phyloP scores from a whole-genome alignment of 2,797 vertebrate species.

The Enteromius anoplus region DNA sequence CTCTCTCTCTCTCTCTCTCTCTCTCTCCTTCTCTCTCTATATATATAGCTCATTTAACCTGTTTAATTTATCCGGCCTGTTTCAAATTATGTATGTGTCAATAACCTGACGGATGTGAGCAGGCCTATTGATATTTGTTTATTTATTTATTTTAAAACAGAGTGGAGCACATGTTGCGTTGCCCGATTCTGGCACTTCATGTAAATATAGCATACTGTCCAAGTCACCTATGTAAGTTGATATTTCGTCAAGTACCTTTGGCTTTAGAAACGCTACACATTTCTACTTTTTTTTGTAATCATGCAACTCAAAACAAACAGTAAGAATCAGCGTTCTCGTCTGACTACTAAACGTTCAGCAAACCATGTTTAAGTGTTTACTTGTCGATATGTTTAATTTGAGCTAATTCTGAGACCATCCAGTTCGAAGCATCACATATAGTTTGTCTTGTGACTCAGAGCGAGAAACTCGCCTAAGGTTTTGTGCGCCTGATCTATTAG shows the following conservation, averaged over 20 bases:
- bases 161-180: neutral
- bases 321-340: neutral
- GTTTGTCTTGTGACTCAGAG: slow-evolving; percentile 61
- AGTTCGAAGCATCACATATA: slow-evolving; percentile 33
- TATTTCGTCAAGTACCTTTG: neutral
- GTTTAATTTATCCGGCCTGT: neutral
- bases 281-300: neutral
- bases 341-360: neutral
- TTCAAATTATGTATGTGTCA: neutral
- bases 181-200: slow-evolving; percentile 4
- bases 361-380: neutral
- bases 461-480: slow-evolving; percentile 72
- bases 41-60: neutral
- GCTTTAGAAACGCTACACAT: neutral
- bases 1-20: too few species aligned
- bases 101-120: neutral
- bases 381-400: neutral
- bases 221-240: neutral
- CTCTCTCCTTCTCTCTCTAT: too few species aligned
- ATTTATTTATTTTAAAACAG: neutral
- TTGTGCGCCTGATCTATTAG: slow-evolving; percentile 78
- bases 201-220: neutral
- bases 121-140: neutral
- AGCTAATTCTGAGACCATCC: slow-evolving; percentile 2
- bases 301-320: neutral